Evolutionary conservation across 2,888 invertebrate species (phyloP), one percentile per base, ranked within the genome.

Genomic region (Acrobasis repandana): DNA sequence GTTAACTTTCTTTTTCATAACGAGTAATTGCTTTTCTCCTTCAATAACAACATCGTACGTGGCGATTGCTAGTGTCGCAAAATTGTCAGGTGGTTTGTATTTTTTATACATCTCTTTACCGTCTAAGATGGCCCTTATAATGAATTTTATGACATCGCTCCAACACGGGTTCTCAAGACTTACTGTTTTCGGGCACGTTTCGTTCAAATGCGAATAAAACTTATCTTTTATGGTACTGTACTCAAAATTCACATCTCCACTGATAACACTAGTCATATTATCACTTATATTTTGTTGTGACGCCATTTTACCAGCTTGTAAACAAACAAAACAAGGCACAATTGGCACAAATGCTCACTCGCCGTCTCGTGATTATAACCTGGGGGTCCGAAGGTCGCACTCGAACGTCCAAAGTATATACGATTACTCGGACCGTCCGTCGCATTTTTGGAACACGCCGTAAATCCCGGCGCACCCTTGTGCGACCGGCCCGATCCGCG

Each of bases 301-400:
- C 11, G 15, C 52, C 52, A 52, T 52, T 36, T 52, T 34, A 15
- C 51, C 34, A 11, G 52, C 36, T 28, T 14, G 50, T 50, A 28
- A 11, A 49, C 28, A 49, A n/a, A n/a, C n/a, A 49, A 18, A 38
- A 38, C 4, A 14, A 38, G 2, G 14, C 38, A 38, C 38, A 14
- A 14, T 2, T 3, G 2, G 14, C n/a, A n/a, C n/a, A n/a, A n/a
- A n/a, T n/a, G n/a, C n/a, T n/a, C n/a, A n/a, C n/a, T 10, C 38
- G 11, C 11, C 14, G 38, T 11, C 38, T 28, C 38, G 38, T 14
- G 38, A 38, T 38, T 10, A 28, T 28, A 28, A 28, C 28, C 28
- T 28, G n/a, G n/a, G n/a, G n/a, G n/a, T n/a, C n/a, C n/a, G n/a
- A n/a, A n/a, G n/a, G n/a, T n/a, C n/a, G n/a, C n/a, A n/a, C n/a